Base-by-base conservation (phyloP, 2,113 vertebrate species). In the Apistogramma diplotaenia region DNA sequence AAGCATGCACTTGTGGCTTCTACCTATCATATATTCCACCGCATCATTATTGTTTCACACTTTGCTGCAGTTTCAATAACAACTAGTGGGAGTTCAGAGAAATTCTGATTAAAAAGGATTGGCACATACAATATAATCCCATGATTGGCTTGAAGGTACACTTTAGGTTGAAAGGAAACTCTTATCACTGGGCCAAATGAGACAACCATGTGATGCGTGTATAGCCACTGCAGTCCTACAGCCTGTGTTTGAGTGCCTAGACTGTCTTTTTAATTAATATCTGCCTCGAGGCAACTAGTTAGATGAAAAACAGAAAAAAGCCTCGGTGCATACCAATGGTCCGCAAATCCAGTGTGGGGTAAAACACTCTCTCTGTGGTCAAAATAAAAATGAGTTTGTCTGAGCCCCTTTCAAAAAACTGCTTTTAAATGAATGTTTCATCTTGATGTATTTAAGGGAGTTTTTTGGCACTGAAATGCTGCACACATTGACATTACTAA, bases 261-360 rank as follows among this genome's bases (percentile, higher is more conserved):
- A 78, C 88, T 76, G 85, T 90, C 84, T 85, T 88, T 90, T 89
- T 92, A 93, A 93, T 93, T 93, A 92, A 91, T 85, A 89, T 90
- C 82, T 88, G 88, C 85, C 90, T 76, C 19, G 74, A 90, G 91
- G 93, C 84, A 3, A 89, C 56, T 87, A 58, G 83, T 83, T 78
- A 73, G 84, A 88, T 85, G 86, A 70, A 81, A 89, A 89, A 90
- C 87, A 87, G 76, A 83, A 75, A 86, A 84, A 79, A 27, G 46
- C 77, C 33, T 49, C 43, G 78, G 51, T 85, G 87, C 82, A 90
- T 93, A 92, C 73, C 76, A 91, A 90, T 90, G 81, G 55, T 67
- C 76, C 81, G 70, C 65, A 84, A 78, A 84, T 84, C 40, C 18
- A 75, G 79, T 18, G 25, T 62, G 40, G 75, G 70, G 61, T 85